A percentile compares a stretch with the other conserved stretches of the same genome.
Evolutionary conservation across 2,797 vertebrate genomes (phyloP).

Genomic region (Sylvilagus floridanus): DNA sequence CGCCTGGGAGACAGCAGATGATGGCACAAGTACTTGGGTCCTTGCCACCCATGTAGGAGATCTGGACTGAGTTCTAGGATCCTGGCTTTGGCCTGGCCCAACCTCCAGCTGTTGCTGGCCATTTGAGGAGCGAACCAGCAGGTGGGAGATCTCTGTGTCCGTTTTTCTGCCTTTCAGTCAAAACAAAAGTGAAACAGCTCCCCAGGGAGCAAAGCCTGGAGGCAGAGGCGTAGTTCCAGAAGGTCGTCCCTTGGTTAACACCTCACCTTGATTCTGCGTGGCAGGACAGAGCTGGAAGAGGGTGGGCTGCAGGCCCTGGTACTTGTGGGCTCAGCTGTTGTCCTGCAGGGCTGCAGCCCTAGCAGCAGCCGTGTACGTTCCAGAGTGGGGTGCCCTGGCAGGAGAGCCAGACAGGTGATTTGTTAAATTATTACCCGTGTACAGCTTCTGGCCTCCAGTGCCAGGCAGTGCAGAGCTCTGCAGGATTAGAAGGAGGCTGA

Average conservation of each 20-base stretch:
- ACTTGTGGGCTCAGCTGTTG: background rate
- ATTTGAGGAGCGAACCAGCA: too few relatives aligned
- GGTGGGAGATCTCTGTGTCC: too few relatives aligned
- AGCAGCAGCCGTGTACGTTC: slow-evolving; percentile 61
- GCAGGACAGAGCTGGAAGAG: background rate
- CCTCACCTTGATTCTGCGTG: background rate
- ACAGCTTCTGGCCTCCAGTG: slow-evolving; percentile 46
- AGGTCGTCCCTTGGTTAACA: background rate
- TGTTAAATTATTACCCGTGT: slow-evolving; percentile 73
- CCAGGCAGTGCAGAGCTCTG: slow-evolving; percentile 44
- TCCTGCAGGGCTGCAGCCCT: background rate
- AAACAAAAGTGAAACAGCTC: background rate
- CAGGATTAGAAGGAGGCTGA: slow-evolving; percentile 70
- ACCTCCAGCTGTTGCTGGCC: too few relatives aligned
- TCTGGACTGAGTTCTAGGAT: too few relatives aligned
- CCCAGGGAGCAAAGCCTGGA: background rate
- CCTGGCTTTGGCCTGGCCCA: too few relatives aligned
- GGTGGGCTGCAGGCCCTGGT: background rate
- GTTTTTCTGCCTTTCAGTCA: too few relatives aligned
- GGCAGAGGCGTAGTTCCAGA: background rate
- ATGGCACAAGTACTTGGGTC: too few relatives aligned
- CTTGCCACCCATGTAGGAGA: too few relatives aligned
- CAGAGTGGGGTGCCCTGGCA: slow-evolving; percentile 55
- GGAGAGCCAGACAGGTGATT: slow-evolving; percentile 69
- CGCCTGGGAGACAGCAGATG: too few relatives aligned